A percentile compares a stretch with the other conserved stretches of the same genome.
Evolutionary conservation across 35 echinoderm and acorn worm species (phyloP).

Genomic region (Ptychodera flava): DNA sequence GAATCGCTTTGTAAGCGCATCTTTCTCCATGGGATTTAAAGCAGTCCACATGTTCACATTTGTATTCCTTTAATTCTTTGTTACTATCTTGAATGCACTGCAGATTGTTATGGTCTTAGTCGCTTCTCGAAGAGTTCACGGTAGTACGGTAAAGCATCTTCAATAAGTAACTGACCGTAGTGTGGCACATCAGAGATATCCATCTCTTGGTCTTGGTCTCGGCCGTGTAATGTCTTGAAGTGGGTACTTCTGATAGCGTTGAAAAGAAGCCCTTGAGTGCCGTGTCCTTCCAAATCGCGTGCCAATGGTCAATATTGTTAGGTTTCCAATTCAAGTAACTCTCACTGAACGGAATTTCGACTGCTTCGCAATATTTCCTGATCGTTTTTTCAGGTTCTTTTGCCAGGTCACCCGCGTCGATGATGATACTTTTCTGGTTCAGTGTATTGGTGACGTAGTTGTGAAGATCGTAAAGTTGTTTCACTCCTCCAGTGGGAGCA

Average conservation of each 20-base stretch:
- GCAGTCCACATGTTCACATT: not conserved
- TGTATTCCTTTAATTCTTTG: slow-evolving; percentile 13
- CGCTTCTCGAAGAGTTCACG: not conserved
- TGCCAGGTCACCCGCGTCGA: slow-evolving; percentile 72
- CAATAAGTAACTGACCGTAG: not conserved
- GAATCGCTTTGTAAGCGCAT: not conserved
- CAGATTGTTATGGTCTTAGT: too few relatives aligned
- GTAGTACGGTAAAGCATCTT: slow-evolving; percentile 7
- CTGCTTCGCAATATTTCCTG: slow-evolving; percentile 51
- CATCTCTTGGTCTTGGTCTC: slow-evolving; percentile 5
- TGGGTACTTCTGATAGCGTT: slow-evolving; percentile 42
- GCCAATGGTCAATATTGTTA: slow-evolving; percentile 13
- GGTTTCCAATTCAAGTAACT: slow-evolving; percentile 44
- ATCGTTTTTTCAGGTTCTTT: slow-evolving; percentile 58
- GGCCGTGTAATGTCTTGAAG: not conserved
- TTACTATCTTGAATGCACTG: slow-evolving; percentile 60
- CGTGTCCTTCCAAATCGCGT: slow-evolving; percentile 12
- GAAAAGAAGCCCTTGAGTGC: slow-evolving; percentile 15
- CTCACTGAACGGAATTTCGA: slow-evolving; percentile 43
- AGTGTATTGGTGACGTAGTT: slow-evolving; percentile 29
- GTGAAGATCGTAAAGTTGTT: slow-evolving; percentile 56
- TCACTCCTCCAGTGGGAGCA: slow-evolving; percentile 13
- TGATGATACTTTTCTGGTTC: slow-evolving; percentile 45
- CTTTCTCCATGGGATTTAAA: not conserved
- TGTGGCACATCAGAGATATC: not conserved